Base-by-base conservation (phyloP, 2,113 vertebrate species). In the Parus major region DNA sequence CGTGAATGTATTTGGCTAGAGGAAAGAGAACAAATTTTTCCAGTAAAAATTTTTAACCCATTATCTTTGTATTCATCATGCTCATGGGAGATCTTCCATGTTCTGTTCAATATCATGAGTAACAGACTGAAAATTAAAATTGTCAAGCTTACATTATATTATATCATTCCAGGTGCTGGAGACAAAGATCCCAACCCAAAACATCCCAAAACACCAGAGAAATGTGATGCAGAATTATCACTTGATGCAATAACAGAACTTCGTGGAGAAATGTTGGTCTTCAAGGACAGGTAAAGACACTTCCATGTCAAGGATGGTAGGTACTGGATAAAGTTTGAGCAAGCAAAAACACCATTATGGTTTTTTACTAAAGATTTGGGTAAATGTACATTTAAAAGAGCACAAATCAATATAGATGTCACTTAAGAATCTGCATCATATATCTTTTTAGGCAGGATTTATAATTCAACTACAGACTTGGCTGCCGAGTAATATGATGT, bases 241-340 rank as follows among this genome's bases (percentile, higher is more conserved):
- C 93, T 99, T 60, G 99, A 99, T 77, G 99, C 99, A 44, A 98
- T 99, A 39, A 97, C 98, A 75, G 98, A 96, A 53, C 97, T 99
- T 84, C 97, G 99, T 78, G 99, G 99, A 96, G 99, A 99, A 95
- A 98, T 95, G 71, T 55, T 99, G 59, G 96, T 99, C 96, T 99
- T 99, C 95, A 99, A 99, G 95, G 98, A 98, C 97, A 98, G 98
- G 99, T 99, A 98, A 80, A 52, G 25, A 50, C 31, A 35, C 7
- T 49, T 9, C 11, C 24, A 8, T 53, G 4, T 47, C 12, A 44
- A 11, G 10, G 39, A 3, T 25, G 7, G 7, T 75, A 52, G 56
- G 18, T 65, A 52, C 24, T 65, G 29, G 27, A 47, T 65, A 65
- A 72, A 78, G 47, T 39, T 8, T 20, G 21, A 76, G 10, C 12